These are phyloP conservation scores for Morpho achilles DNA, from an alignment of 2,888 invertebrate species.

Conservation along the genomic window DNA sequence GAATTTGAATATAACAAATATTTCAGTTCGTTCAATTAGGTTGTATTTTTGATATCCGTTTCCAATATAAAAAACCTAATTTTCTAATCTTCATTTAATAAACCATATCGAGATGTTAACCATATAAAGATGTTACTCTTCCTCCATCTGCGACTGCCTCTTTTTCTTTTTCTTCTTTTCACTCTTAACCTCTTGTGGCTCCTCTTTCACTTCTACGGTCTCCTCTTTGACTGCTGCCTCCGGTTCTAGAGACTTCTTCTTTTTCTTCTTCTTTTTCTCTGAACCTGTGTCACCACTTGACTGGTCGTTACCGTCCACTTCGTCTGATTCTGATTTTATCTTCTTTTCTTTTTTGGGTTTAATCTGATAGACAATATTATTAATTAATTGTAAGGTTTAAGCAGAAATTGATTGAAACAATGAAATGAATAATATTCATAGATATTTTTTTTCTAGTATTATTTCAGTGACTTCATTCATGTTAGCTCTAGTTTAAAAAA, in stretches of 20 bases:
- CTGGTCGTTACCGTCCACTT: constrained; percentile 30
- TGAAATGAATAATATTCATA: no score
- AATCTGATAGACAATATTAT: constrained; percentile 34
- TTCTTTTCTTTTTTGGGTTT: constrained; percentile 56
- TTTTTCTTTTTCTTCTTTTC: constrained; percentile 69
- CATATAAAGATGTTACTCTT: constrained; percentile 36
- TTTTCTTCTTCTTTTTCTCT: constrained; percentile 50
- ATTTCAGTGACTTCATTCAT: no score
- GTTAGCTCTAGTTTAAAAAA: no score
- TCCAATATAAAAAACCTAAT: no score
- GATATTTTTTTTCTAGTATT: no score
- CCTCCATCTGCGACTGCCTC: constrained; percentile 53
- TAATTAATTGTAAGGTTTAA: no score
- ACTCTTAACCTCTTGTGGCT: constrained; percentile 47
- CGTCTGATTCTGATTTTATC: constrained; percentile 30
- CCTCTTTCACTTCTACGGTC: constrained; percentile 28
- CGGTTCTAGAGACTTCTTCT: constrained; percentile 36
- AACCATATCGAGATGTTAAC: background rate
- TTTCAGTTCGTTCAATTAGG: no score
- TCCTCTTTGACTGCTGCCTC: constrained; percentile 10
- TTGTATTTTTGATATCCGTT: no score
- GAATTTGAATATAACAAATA: no score
- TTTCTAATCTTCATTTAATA: no score
- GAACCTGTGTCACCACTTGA: constrained; percentile 38
- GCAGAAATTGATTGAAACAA: no score